Conservation (phyloP, 1,140 invertebrate genomes). For the Augochlora pura region DNA sequence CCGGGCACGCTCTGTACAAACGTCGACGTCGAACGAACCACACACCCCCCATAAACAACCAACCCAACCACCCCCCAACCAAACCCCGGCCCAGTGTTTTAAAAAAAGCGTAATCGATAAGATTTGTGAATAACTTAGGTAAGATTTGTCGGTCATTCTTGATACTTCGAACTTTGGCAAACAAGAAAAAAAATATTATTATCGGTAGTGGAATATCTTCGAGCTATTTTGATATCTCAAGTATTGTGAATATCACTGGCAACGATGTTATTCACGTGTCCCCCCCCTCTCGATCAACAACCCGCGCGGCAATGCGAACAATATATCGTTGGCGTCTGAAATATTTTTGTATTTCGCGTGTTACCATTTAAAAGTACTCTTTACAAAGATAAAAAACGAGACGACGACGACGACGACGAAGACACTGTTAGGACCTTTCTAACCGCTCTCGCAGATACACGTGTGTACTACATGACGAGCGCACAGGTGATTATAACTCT, state of each 20-base stretch:
- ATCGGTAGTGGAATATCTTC: slow-evolving; percentile 4
- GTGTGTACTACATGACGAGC: no score
- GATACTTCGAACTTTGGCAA: slow-evolving; percentile 18
- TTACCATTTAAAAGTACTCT: slow-evolving; percentile 17
- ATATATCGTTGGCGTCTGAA: slow-evolving; percentile 23
- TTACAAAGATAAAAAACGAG: no score
- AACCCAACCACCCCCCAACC: no score
- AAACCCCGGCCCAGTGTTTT: not conserved
- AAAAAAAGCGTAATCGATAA: not conserved
- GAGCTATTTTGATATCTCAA: slow-evolving; percentile 32
- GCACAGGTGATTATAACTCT: no score
- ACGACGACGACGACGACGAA: no score
- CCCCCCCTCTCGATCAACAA: no score
- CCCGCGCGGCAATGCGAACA: not conserved
- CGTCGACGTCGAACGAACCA: not conserved
- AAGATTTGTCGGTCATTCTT: not conserved
- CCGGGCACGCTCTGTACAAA: not conserved
- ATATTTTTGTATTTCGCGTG: slow-evolving; percentile 37
- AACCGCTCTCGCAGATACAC: not conserved
- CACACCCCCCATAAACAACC: no score
- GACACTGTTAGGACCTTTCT: slow-evolving; percentile 6
- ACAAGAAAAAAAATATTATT: no score
- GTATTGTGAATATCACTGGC: slow-evolving; percentile 3
- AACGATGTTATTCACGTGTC: not conserved
- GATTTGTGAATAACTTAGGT: not conserved